These are phyloP conservation scores for Cataglyphis rosenhaueri DNA, from an alignment of 2,888 invertebrate species.

Conservation along the genomic window DNA sequence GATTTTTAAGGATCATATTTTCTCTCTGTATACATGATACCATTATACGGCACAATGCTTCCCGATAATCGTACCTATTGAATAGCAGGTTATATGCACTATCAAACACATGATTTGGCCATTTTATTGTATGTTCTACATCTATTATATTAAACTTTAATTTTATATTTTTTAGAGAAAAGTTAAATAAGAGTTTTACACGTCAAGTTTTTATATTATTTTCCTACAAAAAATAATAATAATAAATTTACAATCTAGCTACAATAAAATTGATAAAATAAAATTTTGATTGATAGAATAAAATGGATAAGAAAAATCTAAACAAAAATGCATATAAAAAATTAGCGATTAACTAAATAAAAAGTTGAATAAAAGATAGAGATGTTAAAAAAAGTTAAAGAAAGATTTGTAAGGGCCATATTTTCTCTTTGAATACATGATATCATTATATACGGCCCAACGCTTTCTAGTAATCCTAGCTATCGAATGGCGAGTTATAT, in stretches of 20 bases:
- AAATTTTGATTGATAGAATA: not conserved
- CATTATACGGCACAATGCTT: conserved; percentile 21
- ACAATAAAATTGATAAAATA: too few species aligned
- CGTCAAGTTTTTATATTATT: not conserved
- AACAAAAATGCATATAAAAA: not conserved
- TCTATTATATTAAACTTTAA: not conserved
- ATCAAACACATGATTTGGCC: conserved; percentile 35
- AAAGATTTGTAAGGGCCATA: conserved; percentile 4
- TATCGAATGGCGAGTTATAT: conserved; percentile 18
- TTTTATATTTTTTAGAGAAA: not conserved
- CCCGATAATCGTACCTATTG: conserved; percentile 4
- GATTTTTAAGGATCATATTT: conserved; percentile 23
- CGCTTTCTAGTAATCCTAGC: conserved; percentile 22
- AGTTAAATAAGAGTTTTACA: conserved; percentile 7
- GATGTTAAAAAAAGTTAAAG: not conserved
- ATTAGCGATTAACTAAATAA: not conserved
- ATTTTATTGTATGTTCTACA: not conserved
- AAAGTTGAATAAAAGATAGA: not conserved
- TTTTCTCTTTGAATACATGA: conserved; percentile 13
- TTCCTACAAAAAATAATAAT: too few species aligned
- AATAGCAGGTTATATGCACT: conserved; percentile 24
- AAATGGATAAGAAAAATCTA: not conserved
- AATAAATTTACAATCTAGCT: too few species aligned
- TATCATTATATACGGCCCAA: conserved; percentile 12
- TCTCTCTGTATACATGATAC: not conserved